These are phyloP conservation scores for Nesidiocoris tenuis DNA, from an alignment of 2,888 invertebrate genomes.

Conservation along the genomic window DNA sequence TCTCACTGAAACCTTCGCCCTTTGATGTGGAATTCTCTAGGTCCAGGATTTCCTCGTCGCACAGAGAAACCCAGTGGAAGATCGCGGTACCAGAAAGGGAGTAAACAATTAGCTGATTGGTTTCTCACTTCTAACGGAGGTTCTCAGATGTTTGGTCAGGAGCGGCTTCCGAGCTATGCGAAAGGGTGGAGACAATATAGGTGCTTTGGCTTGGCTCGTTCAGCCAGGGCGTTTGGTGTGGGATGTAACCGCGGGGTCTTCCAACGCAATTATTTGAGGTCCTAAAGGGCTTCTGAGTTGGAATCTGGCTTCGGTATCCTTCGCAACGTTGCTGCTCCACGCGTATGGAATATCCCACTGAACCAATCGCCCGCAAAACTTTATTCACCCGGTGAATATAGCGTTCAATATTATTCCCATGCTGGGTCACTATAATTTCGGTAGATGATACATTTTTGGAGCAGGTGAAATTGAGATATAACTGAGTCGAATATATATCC, in stretches of 20 bases:
- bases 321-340: not conserved
- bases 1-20: too few relatives aligned
- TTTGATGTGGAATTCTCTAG: not conserved
- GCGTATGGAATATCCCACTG: not conserved
- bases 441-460: too few relatives aligned
- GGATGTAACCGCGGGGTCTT: not conserved
- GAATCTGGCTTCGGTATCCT: not conserved
- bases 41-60: not conserved
- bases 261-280: not conserved
- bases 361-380: not conserved
- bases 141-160: not conserved
- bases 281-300: not conserved
- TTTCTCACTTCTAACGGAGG: constrained; percentile 1
- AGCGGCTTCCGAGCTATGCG: not conserved
- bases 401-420: too few relatives aligned
- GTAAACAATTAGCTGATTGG: constrained; percentile 33
- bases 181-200: not conserved
- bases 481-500: too few relatives aligned
- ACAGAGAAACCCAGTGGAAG: not conserved
- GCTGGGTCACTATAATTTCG: too few relatives aligned
- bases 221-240: not conserved
- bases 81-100: not conserved
- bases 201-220: not conserved
- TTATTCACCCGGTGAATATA: not conserved
- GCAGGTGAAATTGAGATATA: too few relatives aligned